Percentiles rank a stretch among this genome's conserved stretches.
Evolutionary conservation across 2,113 vertebrate genomes (phyloP).

Genomic region (Mormyrus lacerda): DNA sequence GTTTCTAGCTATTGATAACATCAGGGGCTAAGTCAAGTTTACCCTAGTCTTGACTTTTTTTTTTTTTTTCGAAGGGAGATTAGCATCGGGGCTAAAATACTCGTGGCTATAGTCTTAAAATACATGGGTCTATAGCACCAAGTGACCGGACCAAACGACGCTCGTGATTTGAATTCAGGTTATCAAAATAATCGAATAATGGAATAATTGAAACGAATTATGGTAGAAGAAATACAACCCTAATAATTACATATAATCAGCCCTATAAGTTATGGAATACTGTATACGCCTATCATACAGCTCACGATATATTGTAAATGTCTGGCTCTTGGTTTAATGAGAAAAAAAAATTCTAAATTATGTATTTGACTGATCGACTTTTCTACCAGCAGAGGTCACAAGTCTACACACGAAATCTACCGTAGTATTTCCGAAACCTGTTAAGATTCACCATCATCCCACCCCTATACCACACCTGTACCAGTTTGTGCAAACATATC

Average conservation of each 20-base stretch:
- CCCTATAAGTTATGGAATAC: background rate
- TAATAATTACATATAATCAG: background rate
- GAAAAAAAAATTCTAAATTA: background rate
- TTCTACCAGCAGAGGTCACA: background rate
- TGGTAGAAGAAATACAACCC: background rate
- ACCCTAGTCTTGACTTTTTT: no score
- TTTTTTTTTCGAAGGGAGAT: background rate
- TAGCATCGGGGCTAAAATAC: no score
- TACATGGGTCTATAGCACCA: no score
- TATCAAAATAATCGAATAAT: background rate
- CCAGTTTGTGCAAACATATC: background rate
- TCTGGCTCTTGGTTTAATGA: background rate
- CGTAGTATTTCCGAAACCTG: background rate
- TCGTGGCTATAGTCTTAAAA: no score
- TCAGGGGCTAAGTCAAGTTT: no score
- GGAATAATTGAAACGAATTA: background rate
- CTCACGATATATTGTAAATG: background rate
- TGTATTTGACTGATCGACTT: background rate
- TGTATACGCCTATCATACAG: background rate
- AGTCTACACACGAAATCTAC: background rate
- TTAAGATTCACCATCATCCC: background rate
- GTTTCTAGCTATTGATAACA: no score
- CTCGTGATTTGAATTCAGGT: background rate
- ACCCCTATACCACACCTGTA: slow-evolving; percentile 3
- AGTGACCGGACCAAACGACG: no score